Base-by-base conservation (phyloP, 2,797 vertebrate genomes). In the Acropternis orthonyx region DNA sequence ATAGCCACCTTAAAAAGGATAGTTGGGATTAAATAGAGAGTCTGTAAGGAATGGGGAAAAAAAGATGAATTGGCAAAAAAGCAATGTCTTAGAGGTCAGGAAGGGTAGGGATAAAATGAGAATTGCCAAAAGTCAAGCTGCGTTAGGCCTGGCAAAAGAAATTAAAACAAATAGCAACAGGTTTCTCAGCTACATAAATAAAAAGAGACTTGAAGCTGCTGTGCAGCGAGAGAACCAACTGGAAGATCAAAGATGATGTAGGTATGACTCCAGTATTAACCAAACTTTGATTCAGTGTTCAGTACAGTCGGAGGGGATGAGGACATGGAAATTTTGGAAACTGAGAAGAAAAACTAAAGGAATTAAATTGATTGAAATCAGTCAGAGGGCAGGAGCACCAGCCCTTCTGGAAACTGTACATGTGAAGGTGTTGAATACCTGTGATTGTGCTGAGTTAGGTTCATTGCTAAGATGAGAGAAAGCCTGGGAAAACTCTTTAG, bases 181-280 rank as follows among this genome's bases (percentile, higher is more conserved):
- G 94, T 97, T 96, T 95, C 94, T 96, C 95, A 95, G 96, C 94
- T 97, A 97, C 91, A 93, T 94, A 96, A 97, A 97, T 96, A 96
- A 96, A 95, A 89, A 89, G 83, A 87, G 66, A 84, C 82, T 93
- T 92, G 91, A 92, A 96, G 89, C 78, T 0, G 81, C 89, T 96
- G 87, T 77, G 81, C 87, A 85, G 24, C 24, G 39, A 75, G 39
- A 75, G 66, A 58, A 88, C 78, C 54, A 85, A 39, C 34, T 91
- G 86, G 56, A 61, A 96, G 86, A 83, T 91, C 83, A 94, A 83
- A 94, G 92, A 91, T 88, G 43, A 77, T 78, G 41, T 74, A 94
- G 81, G 49, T 95, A 83, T 88, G 54, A 49, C 41, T 93, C 46
- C 58, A 93, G 12, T 61, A 44, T 88, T 82, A 83, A 80, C 30